Conservation (phyloP, 2,113 vertebrate species). For the Zosterops pallidus region DNA sequence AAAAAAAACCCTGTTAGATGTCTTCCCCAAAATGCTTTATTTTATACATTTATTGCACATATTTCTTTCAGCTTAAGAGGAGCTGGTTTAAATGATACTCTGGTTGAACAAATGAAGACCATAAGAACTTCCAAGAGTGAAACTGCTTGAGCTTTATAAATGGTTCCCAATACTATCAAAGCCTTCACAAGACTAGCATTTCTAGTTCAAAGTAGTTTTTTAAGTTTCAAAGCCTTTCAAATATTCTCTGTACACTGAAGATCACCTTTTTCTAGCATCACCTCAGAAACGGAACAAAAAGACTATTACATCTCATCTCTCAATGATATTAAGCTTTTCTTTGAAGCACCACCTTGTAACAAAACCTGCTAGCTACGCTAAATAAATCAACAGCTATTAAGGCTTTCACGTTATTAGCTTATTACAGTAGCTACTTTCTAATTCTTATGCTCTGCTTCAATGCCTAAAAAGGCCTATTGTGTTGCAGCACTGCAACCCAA, state of each 20-base stretch:
- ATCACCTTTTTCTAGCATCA: neutral
- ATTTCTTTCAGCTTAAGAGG: neutral
- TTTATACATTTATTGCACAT: neutral
- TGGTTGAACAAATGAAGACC: neutral
- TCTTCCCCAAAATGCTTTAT: neutral
- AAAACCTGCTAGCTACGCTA: constrained; percentile 3
- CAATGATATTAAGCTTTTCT: neutral
- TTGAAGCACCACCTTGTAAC: constrained; percentile 13
- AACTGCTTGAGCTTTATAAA: neutral
- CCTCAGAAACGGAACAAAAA: neutral
- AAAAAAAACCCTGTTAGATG: neutral
- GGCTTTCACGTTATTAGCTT: constrained; percentile 32
- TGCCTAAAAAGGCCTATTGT: neutral
- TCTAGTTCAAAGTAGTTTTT: neutral
- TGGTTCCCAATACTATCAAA: neutral
- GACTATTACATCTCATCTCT: neutral
- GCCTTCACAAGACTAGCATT: neutral
- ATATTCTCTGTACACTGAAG: neutral
- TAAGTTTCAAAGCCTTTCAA: constrained; percentile 7
- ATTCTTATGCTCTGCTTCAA: neutral
- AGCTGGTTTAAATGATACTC: neutral
- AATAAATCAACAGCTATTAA: constrained; percentile 44
- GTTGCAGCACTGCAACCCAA: neutral
- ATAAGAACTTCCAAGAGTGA: neutral
- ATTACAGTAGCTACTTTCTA: neutral